Base-by-base conservation (phyloP, 2,113 vertebrate genomes). In the Ardeotis arabs region DNA sequence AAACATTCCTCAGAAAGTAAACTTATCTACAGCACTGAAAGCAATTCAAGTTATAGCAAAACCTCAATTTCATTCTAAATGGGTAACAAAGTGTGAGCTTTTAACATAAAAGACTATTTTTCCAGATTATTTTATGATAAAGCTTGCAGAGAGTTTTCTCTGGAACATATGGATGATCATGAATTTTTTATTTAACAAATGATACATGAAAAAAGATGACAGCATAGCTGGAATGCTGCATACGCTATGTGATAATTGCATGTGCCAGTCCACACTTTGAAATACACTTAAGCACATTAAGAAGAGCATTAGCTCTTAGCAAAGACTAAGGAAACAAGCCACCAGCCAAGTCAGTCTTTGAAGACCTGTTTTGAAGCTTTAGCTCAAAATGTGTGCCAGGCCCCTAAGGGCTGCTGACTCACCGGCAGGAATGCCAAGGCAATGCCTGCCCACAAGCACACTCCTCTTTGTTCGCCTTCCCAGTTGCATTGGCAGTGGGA, bases 401-500 rank as follows among this genome's bases (percentile, higher is more conserved):
- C 12, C 70, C 67, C 50, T 1, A 3, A 1, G 76, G 68, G 79
- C 5, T 70, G 91, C 95, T 87, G 94, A 90, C 55, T 93, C 93
- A 90, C 47, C 0, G 1, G 72, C 86, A 44, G 56, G 16, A 66
- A 77, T 2, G n/a, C 76, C 53, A 6, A 8, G 41, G 87, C 49
- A 25, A 0, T 12, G 80, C 72, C 75, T 56, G 84, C 89, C 84
- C 80, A 3, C 58, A 7, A 7, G 14, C 74, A 33, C 49, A 0
- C 14, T 29, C 47, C 78, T 52, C 92, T 59, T 31, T 72, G 44
- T 72, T 79, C 75, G 75, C n/a, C 24, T 41, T 50, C 62, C 12
- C 0, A 81, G 25, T 4, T 15, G 21, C 0, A 3, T 0, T 2
- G 35, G 56, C 58, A 29, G 49, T 0, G 5, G 0, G 0, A 45